A percentile compares a stretch with the other conserved stretches of the same genome.
Evolutionary conservation across 1,140 invertebrate species (phyloP).

Genomic region (Pogonomyrmex californicus): DNA sequence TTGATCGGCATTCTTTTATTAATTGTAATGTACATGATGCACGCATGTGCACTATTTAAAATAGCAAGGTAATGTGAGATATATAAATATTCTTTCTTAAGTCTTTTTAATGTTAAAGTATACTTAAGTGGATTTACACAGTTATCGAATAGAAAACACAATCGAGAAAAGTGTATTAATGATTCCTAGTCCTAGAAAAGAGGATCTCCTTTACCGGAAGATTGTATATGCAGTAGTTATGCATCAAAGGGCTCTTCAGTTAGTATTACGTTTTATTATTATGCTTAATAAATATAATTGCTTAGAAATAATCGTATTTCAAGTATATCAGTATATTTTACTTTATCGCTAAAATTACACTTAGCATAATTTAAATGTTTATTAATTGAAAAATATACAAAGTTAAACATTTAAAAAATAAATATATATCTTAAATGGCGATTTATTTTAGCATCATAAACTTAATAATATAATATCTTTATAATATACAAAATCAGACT

Average conservation of each 20-base stretch:
- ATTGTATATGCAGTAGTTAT: conserved; percentile 18
- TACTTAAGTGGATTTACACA: conserved; percentile 16
- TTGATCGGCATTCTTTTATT: neutral
- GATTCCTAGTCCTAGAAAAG: neutral
- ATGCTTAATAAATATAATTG: too few species aligned
- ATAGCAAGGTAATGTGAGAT: conserved; percentile 27
- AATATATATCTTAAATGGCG: too few species aligned
- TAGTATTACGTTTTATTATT: neutral
- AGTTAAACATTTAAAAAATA: too few species aligned
- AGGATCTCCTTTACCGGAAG: neutral
- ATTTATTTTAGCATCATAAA: neutral
- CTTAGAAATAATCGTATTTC: too few species aligned
- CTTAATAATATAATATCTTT: neutral
- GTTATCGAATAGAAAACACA: conserved; percentile 15
- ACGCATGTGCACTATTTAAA: conserved; percentile 33
- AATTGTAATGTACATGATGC: neutral
- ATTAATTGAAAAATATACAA: too few species aligned
- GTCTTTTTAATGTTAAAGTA: neutral
- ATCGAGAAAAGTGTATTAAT: neutral
- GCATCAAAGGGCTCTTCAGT: conserved; percentile 15
- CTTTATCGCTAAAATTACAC: too few species aligned
- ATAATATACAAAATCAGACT: neutral
- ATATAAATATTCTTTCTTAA: neutral
- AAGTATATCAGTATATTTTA: too few species aligned
- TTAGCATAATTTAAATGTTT: too few species aligned